phyloP scores from a whole-genome alignment of 2,888 invertebrate genomes.

The Trimorus sp. region DNA sequence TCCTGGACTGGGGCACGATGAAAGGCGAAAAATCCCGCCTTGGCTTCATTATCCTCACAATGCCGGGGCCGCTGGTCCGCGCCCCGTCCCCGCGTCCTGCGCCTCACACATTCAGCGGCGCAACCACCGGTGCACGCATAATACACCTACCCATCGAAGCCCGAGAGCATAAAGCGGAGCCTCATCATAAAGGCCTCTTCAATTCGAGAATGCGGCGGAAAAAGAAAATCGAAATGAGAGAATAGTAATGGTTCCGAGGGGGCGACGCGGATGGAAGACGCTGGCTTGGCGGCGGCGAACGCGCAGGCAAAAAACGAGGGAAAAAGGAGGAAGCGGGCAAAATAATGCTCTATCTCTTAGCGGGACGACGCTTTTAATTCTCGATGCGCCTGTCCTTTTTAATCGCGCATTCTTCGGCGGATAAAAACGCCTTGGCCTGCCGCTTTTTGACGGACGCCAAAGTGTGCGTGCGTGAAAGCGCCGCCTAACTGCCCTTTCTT shows the following conservation, averaged over 20 bases:
- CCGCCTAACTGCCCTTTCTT: slow-evolving; percentile 48
- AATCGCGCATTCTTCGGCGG: slow-evolving; percentile 70
- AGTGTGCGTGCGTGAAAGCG: slow-evolving; percentile 24
- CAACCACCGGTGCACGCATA: slow-evolving; percentile 77
- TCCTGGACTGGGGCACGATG: slow-evolving; percentile 56
- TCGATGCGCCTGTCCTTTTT: slow-evolving; percentile 72
- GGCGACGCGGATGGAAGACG: slow-evolving; percentile 30
- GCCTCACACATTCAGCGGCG: slow-evolving; percentile 51
- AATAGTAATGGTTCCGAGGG: slow-evolving; percentile 68
- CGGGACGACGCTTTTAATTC: slow-evolving; percentile 75
- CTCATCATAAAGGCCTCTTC: slow-evolving; percentile 78
- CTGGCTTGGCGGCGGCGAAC: slow-evolving; percentile 57
- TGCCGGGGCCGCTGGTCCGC: slow-evolving; percentile 68
- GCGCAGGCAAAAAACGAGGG: slow-evolving; percentile 23
- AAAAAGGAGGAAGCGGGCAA: slow-evolving; percentile 23
- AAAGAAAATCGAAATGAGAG: slow-evolving; percentile 75
- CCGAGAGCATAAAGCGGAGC: slow-evolving; percentile 75
- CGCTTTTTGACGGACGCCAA: slow-evolving; percentile 26
- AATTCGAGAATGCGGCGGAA: slow-evolving; percentile 74
- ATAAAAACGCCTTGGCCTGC: slow-evolving; percentile 53
- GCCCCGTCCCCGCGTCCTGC: slow-evolving; percentile 55
- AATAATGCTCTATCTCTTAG: slow-evolving; percentile 74
- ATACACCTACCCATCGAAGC: slow-evolving; percentile 74
- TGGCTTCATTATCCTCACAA: slow-evolving; percentile 76
- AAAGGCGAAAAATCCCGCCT: slow-evolving; percentile 75